Conservation (phyloP, 2,888 invertebrate species). For the Linnaemya tessellans region DNA sequence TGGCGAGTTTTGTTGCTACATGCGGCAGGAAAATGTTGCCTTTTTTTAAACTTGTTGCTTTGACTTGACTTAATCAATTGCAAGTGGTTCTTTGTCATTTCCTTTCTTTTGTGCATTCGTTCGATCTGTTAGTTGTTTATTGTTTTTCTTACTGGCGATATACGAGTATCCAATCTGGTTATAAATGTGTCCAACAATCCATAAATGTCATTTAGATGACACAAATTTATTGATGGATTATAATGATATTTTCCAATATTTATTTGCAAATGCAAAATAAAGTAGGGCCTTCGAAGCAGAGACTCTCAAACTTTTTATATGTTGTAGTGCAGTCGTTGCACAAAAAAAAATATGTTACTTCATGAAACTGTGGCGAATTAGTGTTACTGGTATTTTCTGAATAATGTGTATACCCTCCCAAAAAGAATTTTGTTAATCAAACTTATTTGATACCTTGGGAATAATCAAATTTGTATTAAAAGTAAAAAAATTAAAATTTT, state of each 20-base stretch:
- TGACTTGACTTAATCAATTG: constrained; percentile 62
- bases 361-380: too few relatives aligned
- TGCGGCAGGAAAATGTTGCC: constrained; percentile 48
- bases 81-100: constrained; percentile 52
- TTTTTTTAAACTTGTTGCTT: constrained; percentile 61
- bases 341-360: too few relatives aligned
- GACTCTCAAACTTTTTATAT: constrained; percentile 10
- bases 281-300: constrained; percentile 17
- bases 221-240: constrained; percentile 79
- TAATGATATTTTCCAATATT: constrained; percentile 70
- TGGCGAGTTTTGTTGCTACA: neutral
- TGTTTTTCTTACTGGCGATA: constrained; percentile 29
- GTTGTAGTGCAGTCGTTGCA: too few relatives aligned
- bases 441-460: too few relatives aligned
- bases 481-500: too few relatives aligned
- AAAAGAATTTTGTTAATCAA: too few relatives aligned
- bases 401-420: too few relatives aligned
- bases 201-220: constrained; percentile 78
- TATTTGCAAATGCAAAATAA: constrained; percentile 32
- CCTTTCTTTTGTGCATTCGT: constrained; percentile 43
- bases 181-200: constrained; percentile 73
- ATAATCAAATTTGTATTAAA: too few relatives aligned
- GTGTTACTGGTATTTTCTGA: too few relatives aligned
- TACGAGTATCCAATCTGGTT: constrained; percentile 41
- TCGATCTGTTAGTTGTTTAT: constrained; percentile 8